Percentiles rank a stretch among this genome's conserved stretches.
phyloP scores from a whole-genome alignment of 1,140 invertebrate species.

The Heliconius nattereri region DNA sequence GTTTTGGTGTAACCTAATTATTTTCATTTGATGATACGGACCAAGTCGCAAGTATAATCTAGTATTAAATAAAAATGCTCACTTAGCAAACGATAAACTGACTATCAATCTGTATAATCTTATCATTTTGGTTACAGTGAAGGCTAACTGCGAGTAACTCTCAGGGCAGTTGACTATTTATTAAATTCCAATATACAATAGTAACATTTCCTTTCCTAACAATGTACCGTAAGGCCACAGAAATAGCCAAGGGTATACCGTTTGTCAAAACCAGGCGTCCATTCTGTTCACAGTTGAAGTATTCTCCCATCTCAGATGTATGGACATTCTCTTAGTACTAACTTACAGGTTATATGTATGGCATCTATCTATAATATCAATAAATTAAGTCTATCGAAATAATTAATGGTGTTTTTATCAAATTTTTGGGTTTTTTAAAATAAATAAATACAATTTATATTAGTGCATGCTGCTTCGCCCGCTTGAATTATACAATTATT shows the following conservation, averaged over 20 bases:
- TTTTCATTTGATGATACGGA: too few relatives aligned
- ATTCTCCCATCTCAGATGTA: not conserved
- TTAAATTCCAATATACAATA: conserved; percentile 1
- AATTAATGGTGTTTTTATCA: too few relatives aligned
- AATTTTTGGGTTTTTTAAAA: too few relatives aligned
- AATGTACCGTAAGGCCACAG: not conserved
- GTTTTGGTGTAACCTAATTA: too few relatives aligned
- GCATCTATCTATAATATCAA: not conserved
- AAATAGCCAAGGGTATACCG: not conserved
- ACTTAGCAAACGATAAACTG: too few relatives aligned
- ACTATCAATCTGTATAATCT: not conserved
- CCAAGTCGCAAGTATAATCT: too few relatives aligned
- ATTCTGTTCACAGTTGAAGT: conserved; percentile 15
- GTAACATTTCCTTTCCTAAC: not conserved
- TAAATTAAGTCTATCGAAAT: too few relatives aligned
- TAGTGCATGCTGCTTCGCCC: too few relatives aligned
- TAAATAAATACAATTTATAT: too few relatives aligned
- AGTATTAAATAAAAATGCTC: too few relatives aligned
- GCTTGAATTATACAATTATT: too few relatives aligned
- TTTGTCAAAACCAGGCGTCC: conserved; percentile 12
- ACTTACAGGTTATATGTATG: not conserved
- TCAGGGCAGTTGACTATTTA: not conserved
- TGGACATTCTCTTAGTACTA: not conserved
- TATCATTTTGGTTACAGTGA: not conserved
- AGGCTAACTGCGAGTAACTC: not conserved